These are phyloP conservation scores for Callospermophilus lateralis DNA, from an alignment of 2,113 vertebrate genomes.

Conservation along the genomic window DNA sequence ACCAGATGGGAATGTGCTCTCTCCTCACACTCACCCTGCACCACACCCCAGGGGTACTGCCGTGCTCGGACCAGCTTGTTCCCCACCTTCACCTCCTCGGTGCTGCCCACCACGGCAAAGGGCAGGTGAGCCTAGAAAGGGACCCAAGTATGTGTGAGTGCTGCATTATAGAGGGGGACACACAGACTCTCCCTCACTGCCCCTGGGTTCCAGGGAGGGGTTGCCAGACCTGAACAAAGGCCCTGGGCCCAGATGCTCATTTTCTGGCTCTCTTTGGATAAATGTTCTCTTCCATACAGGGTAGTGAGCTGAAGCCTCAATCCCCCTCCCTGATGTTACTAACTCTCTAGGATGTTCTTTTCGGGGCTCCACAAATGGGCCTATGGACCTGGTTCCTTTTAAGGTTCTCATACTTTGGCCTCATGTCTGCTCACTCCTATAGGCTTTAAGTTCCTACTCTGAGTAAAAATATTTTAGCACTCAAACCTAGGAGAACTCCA, in stretches of 20 bases:
- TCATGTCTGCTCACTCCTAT: neutral
- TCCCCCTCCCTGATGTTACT: neutral
- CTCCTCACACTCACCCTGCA: conserved; percentile 93
- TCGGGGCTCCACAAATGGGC: neutral
- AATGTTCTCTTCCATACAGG: neutral
- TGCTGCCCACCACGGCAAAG: conserved; percentile 97
- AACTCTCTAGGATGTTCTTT: neutral
- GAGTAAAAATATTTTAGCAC: neutral
- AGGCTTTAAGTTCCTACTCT: neutral
- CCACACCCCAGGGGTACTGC: conserved; percentile 98
- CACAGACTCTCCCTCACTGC: neutral
- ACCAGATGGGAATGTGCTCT: neutral
- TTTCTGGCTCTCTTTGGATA: neutral
- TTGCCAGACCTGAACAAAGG: neutral
- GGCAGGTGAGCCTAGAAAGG: conserved; percentile 95
- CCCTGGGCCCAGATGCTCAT: neutral
- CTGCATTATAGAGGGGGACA: neutral
- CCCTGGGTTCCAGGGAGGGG: neutral
- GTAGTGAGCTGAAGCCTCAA: neutral
- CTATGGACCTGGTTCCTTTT: neutral
- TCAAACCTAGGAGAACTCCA: neutral
- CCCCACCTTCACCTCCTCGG: conserved; percentile 98
- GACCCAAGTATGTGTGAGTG: conserved; percentile 5
- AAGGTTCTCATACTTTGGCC: neutral
- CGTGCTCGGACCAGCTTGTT: conserved; percentile 98